These are phyloP conservation scores for Euclidia mi DNA, from an alignment of 2,888 invertebrate species.

Conservation along the genomic window DNA sequence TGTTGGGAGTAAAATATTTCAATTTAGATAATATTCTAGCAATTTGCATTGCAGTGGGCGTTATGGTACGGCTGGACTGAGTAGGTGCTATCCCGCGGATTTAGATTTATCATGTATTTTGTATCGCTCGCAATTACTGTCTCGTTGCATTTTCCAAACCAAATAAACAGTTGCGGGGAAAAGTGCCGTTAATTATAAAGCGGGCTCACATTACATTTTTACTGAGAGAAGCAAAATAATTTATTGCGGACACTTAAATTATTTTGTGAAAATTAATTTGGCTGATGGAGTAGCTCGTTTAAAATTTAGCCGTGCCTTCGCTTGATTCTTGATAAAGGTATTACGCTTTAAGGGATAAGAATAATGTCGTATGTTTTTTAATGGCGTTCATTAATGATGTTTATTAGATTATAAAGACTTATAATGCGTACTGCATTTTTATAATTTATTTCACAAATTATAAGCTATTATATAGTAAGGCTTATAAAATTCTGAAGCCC, in stretches of 20 bases:
- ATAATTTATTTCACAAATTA: neutral
- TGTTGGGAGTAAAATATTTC: slow-evolving; percentile 63
- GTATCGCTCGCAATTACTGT: slow-evolving; percentile 39
- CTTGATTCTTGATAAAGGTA: slow-evolving; percentile 54
- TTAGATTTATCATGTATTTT: slow-evolving; percentile 64
- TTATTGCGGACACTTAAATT: slow-evolving; percentile 60
- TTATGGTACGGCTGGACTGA: slow-evolving; percentile 61
- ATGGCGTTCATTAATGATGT: slow-evolving; percentile 16
- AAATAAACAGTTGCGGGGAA: slow-evolving; percentile 54
- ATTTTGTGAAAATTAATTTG: slow-evolving; percentile 65
- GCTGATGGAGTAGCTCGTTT: slow-evolving; percentile 55
- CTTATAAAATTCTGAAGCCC: no score
- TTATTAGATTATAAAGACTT: slow-evolving; percentile 15
- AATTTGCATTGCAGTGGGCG: slow-evolving; percentile 77
- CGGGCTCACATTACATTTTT: slow-evolving; percentile 54
- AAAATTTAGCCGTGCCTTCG: slow-evolving; percentile 42
- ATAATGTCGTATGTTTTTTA: slow-evolving; percentile 27
- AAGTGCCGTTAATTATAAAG: slow-evolving; percentile 49
- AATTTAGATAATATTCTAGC: slow-evolving; percentile 78
- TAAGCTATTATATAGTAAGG: no score
- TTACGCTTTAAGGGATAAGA: slow-evolving; percentile 29
- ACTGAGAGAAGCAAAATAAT: slow-evolving; percentile 53
- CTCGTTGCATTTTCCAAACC: slow-evolving; percentile 48
- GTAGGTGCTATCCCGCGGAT: slow-evolving; percentile 53
- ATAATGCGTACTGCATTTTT: neutral